phyloP scores from a whole-genome alignment of 2,113 vertebrate genomes.

The Halcyon senegalensis region DNA sequence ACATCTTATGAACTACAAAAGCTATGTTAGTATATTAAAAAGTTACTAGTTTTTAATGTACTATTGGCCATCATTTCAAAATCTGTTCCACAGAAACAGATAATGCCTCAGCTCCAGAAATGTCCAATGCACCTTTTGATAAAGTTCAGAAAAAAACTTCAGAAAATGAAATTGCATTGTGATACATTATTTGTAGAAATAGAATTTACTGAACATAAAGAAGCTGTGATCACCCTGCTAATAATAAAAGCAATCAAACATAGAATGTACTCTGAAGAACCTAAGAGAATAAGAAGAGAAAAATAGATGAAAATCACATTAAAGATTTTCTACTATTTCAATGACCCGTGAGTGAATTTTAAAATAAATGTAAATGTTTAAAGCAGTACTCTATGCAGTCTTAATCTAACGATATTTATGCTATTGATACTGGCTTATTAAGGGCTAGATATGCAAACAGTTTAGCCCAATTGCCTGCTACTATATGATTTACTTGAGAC shows the following conservation, averaged over 20 bases:
- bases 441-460: slow-evolving; percentile 7
- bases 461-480: slow-evolving; percentile 23
- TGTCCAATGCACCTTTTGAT: background rate
- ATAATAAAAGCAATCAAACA: background rate
- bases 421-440: background rate
- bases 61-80: background rate
- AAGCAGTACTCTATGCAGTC: background rate
- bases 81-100: background rate
- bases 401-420: background rate
- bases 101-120: background rate
- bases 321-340: slow-evolving; percentile 4
- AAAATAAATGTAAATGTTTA: slow-evolving; percentile 31
- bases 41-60: background rate
- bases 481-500: background rate
- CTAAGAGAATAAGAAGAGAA: background rate
- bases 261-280: background rate
- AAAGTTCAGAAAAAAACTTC: background rate
- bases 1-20: background rate
- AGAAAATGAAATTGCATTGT: background rate
- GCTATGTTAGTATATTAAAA: no score
- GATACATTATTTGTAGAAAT: background rate
- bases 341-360: background rate
- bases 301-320: background rate
- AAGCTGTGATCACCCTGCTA: background rate
- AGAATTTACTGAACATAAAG: background rate